Evolutionary conservation across 2,888 invertebrate genomes (phyloP), one percentile per base, ranked within the genome.

Genomic region (Pecten maximus): DNA sequence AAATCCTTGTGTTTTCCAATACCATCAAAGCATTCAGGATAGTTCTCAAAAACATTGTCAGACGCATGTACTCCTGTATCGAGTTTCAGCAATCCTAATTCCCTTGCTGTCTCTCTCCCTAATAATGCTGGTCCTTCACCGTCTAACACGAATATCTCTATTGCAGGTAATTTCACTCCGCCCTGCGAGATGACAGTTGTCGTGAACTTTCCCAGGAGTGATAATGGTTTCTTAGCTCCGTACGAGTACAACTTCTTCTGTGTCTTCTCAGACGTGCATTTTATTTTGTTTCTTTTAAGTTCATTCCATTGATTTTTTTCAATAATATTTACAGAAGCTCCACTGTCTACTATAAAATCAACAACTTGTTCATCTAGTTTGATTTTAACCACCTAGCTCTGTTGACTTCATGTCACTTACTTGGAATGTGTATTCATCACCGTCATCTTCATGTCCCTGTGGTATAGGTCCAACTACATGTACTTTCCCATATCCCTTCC

Each of bases 1-100:
- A 88, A 90, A 40, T 89, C 88, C 40, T 92, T 93, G 35, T 92
- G 88, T 60, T 90, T 92, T 19, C 92, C 92, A 28, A 93, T 35
- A 12, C 93, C 92, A 8, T 89, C 35, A 54, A 91, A 93, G 39
- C 89, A 88, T 39, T 90, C 87, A 16, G 87, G 40, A 87, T 90
- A 91, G 19, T 90, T 89, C 12, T 88, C 48, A 3, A 28, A 40
- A 10, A 60, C 2, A 23, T 39, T 4, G n/a, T 8, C 8, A 28
- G 86, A 19, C 44, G 44, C 23, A 15, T 74, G 6, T 35, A 74
- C 40, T 40, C 40, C 39, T 4, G 39, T 19, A 2, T 86, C 60
- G 35, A 91, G 87, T 39, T 88, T 90, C 74, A 91, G 28, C 40
- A 91, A 35, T n/a, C 50, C 40, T 12, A 88, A 44, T 15, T 86